These are phyloP conservation scores for Drosophila tanythrix DNA, from an alignment of 2,888 invertebrate species.

Conservation along the genomic window DNA sequence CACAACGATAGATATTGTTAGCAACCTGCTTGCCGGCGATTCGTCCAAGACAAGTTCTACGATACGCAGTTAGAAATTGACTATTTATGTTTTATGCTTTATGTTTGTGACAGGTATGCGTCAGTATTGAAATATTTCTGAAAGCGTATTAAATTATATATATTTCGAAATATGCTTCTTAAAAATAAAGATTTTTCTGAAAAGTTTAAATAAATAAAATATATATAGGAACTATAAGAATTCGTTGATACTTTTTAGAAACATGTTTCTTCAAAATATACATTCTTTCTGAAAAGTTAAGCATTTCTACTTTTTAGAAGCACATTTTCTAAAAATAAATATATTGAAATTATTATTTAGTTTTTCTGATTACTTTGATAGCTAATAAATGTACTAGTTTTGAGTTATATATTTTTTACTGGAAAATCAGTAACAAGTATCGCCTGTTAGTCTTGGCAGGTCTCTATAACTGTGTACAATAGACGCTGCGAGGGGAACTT, in stretches of 20 bases:
- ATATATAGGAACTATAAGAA: neutral
- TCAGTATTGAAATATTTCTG: neutral
- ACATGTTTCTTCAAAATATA: neutral
- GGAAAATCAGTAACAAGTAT: neutral
- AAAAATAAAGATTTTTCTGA: neutral
- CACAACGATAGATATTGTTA: constrained; percentile 44
- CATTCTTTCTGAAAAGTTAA: neutral
- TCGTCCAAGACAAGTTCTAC: constrained; percentile 10
- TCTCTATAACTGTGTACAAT: neutral
- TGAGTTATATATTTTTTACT: neutral
- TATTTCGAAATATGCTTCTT: neutral
- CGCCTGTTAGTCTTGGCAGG: neutral
- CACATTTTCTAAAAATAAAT: neutral
- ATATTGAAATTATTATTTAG: neutral
- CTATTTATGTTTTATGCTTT: neutral
- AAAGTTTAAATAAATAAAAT: neutral
- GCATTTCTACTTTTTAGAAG: neutral
- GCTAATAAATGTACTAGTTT: neutral
- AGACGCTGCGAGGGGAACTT: neutral
- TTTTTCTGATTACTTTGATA: neutral
- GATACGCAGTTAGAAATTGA: neutral
- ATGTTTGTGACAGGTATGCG: neutral
- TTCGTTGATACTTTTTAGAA: neutral
- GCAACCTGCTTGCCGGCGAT: constrained; percentile 33
- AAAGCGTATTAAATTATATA: neutral